phyloP scores from a whole-genome alignment of 2,797 vertebrate genomes.

The Dryobates pubescens region DNA sequence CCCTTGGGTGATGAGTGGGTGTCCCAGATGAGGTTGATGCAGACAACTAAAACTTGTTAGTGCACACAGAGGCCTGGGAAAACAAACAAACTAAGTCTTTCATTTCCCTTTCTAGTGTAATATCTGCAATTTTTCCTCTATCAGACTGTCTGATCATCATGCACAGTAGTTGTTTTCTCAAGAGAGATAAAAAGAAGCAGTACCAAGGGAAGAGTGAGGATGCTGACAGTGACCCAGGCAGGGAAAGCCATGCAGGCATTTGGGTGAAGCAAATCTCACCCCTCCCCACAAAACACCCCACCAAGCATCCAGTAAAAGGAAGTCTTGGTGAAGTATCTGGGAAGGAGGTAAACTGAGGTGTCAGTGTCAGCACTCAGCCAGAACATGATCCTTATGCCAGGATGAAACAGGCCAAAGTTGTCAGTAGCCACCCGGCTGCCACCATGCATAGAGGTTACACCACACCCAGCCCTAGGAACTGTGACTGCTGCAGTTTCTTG shows the following conservation, averaged over 20 bases:
- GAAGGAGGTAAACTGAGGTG: neutral
- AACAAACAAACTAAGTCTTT: neutral
- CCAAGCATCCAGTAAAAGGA: neutral
- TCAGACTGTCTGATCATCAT: neutral
- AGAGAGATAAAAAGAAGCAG: neutral
- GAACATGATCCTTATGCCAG: neutral
- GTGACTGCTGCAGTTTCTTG: neutral
- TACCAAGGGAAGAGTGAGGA: neutral
- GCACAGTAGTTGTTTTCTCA: neutral
- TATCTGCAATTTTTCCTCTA: neutral
- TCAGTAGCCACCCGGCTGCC: neutral
- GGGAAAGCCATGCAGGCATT: neutral
- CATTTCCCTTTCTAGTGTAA: neutral
- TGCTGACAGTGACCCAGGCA: neutral
- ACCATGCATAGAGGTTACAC: fast-evolving
- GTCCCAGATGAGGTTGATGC: neutral
- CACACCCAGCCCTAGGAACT: neutral
- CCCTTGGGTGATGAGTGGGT: neutral
- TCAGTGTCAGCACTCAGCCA: neutral
- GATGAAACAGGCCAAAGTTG: neutral
- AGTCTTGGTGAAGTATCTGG: neutral
- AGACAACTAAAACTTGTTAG: neutral
- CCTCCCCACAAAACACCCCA: neutral
- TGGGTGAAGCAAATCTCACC: neutral
- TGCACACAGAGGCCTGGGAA: neutral